These are phyloP conservation scores for Drosophila pseudoananassae DNA, from an alignment of 1,140 invertebrate species.

Conservation along the genomic window DNA sequence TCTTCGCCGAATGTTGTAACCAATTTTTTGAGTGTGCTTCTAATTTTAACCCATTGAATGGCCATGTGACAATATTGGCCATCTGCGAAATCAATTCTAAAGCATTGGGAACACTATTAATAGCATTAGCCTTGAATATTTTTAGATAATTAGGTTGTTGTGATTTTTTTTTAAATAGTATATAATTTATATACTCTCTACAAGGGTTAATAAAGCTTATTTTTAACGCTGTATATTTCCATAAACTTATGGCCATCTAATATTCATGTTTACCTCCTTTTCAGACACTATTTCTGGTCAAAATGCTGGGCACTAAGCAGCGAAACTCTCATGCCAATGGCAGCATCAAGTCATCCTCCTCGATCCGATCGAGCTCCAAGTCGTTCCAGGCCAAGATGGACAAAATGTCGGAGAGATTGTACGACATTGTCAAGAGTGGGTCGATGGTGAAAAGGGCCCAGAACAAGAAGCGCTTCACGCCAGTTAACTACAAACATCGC, in stretches of 20 bases:
- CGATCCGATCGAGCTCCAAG: constrained; percentile 72
- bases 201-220: constrained; percentile 6
- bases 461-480: constrained; percentile 93
- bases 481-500: constrained; percentile 93
- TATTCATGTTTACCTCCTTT: constrained; percentile 5
- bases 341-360: constrained; percentile 66
- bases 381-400: constrained; percentile 79
- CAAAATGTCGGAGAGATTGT: constrained; percentile 75
- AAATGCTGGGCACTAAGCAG: constrained; percentile 62
- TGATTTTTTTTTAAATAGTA: not conserved
- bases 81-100: not conserved
- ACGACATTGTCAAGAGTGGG: constrained; percentile 86
- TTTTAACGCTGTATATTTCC: constrained; percentile 10
- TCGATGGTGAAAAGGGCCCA: constrained; percentile 94
- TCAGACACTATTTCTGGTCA: constrained; percentile 28
- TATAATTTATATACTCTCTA: not conserved
- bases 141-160: not conserved
- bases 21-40: constrained; percentile 39
- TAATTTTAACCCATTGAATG: constrained; percentile 33
- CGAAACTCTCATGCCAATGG: constrained; percentile 55
- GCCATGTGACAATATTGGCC: not conserved
- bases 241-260: constrained; percentile 15
- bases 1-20: constrained; percentile 59
- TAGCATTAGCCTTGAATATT: not conserved
- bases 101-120: not conserved